Percentiles rank a stretch among this genome's conserved stretches.
These are phyloP conservation scores for Ferrisia virgata DNA, from an alignment of 2,888 invertebrate genomes.

Conservation along the genomic window DNA sequence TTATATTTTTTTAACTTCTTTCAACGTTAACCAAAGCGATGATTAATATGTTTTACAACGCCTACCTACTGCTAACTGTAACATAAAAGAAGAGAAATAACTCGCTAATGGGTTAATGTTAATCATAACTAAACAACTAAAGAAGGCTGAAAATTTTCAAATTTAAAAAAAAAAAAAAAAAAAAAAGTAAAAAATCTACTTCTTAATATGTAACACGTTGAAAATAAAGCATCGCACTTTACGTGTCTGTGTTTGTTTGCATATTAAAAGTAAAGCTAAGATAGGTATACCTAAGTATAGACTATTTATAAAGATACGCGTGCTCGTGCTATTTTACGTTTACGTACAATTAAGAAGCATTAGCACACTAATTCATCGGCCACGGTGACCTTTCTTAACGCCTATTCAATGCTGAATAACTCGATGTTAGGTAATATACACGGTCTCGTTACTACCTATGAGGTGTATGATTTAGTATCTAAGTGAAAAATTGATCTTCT, in stretches of 20 bases:
- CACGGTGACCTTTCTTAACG: not conserved
- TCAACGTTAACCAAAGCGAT: slow-evolving; percentile 44
- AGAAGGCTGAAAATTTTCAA: slow-evolving; percentile 22
- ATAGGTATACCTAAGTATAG: too few relatives aligned
- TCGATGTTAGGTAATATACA: not conserved
- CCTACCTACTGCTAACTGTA: slow-evolving; percentile 37
- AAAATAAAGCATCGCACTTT: too few relatives aligned
- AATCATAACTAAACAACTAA: slow-evolving; percentile 37
- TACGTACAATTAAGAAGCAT: not conserved
- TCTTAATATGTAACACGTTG: too few relatives aligned
- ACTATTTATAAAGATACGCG: not conserved
- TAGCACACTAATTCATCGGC: not conserved
- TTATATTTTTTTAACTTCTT: slow-evolving; percentile 45
- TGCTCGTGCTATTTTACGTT: not conserved
- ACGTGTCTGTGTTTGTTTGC: too few relatives aligned
- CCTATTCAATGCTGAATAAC: not conserved
- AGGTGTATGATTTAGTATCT: not conserved
- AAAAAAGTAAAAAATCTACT: too few relatives aligned
- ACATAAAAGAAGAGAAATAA: slow-evolving; percentile 42
- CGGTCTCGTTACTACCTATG: not conserved
- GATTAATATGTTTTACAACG: slow-evolving; percentile 46
- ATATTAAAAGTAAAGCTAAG: too few relatives aligned
- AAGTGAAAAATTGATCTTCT: not conserved
- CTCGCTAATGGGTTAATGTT: slow-evolving; percentile 45
- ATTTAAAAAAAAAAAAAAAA: not conserved